phyloP scores from a whole-genome alignment of 2,888 invertebrate species.

The Calliopum simillimum region DNA sequence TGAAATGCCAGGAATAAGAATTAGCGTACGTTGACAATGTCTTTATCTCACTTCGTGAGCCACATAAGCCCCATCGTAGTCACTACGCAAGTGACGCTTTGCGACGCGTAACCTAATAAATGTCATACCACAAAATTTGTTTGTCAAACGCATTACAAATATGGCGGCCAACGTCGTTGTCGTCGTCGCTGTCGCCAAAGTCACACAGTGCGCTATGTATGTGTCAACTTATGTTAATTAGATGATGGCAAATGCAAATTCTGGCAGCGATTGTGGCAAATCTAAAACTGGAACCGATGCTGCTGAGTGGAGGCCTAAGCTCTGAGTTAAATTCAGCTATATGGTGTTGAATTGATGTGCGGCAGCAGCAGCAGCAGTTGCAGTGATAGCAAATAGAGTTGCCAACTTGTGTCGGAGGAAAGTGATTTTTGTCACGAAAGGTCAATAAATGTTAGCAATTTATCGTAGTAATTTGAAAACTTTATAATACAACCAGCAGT shows the following conservation, averaged over 20 bases:
- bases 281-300: conserved; percentile 1
- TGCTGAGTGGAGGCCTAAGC: not conserved
- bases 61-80: conserved; percentile 16
- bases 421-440: too few species aligned
- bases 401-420: too few species aligned
- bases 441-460: too few species aligned
- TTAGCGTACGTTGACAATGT: not conserved
- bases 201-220: conserved; percentile 6
- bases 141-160: conserved; percentile 30
- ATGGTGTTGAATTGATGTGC: conserved; percentile 3
- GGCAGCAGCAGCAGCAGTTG: not conserved
- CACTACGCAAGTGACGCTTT: conserved; percentile 24
- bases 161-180: conserved; percentile 12
- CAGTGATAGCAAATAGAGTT: too few species aligned
- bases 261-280: conserved; percentile 28
- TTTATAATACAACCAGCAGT: too few species aligned
- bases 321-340: not conserved
- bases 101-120: conserved; percentile 31
- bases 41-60: conserved; percentile 2
- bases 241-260: conserved; percentile 20
- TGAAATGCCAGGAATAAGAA: not conserved
- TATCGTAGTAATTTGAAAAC: too few species aligned
- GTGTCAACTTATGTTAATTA: conserved; percentile 31
- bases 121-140: conserved; percentile 30
- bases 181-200: too few species aligned